Conservation (phyloP, 2,888 invertebrate genomes). For the Gasteruption jaculator region DNA sequence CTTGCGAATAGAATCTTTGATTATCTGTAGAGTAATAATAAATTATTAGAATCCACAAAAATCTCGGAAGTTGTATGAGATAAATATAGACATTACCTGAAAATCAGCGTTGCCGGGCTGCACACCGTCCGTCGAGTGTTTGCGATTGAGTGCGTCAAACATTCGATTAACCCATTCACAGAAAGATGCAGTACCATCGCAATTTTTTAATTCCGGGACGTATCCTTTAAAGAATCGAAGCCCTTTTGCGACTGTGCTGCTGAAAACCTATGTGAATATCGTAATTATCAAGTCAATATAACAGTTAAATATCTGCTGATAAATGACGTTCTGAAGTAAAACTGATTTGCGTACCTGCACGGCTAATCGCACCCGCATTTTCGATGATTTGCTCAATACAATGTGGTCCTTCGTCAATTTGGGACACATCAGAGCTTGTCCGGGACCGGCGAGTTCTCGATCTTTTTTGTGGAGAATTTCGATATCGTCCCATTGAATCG, state of each 20-base stretch:
- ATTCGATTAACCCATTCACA: constrained; percentile 24
- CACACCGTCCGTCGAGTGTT: constrained; percentile 6
- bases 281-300: background rate
- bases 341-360: constrained; percentile 13
- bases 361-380: constrained; percentile 20
- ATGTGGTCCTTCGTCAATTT: constrained; percentile 17
- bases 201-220: constrained; percentile 12
- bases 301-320: constrained; percentile 8
- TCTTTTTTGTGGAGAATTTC: constrained; percentile 14
- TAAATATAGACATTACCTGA: constrained; percentile 4
- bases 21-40: constrained; percentile 4
- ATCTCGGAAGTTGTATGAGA: constrained; percentile 3
- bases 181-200: constrained; percentile 21
- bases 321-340: background rate
- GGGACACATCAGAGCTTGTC: constrained; percentile 11
- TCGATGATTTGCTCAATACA: constrained; percentile 10
- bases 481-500: constrained; percentile 18
- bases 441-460: constrained; percentile 9
- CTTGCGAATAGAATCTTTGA: constrained; percentile 9
- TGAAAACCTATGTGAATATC: constrained; percentile 19
- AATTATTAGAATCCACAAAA: background rate
- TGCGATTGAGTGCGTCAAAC: constrained; percentile 23
- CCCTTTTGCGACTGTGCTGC: constrained; percentile 18
- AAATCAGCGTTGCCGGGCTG: background rate
- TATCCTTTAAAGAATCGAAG: constrained; percentile 15